These are phyloP conservation scores for Tinamus guttatus DNA, from an alignment of 2,113 vertebrate genomes.

Conservation along the genomic window DNA sequence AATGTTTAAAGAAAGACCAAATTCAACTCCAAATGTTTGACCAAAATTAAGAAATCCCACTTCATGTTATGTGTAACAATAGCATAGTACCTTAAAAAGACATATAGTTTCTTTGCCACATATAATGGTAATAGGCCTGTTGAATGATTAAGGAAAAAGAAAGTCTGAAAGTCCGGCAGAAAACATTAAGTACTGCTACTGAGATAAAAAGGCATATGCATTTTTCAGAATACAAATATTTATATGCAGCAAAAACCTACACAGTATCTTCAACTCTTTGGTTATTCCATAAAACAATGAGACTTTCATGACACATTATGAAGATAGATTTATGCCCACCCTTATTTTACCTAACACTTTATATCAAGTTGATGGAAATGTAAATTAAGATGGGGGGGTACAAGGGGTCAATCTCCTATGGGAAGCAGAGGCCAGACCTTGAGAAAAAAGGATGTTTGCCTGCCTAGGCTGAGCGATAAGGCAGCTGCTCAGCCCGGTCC, in stretches of 20 bases:
- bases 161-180: background rate
- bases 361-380: background rate
- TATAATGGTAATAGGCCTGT: background rate
- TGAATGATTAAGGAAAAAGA: background rate
- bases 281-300: background rate
- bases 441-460: no score
- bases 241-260: background rate
- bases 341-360: background rate
- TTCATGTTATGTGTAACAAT: background rate
- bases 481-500: no score
- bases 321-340: background rate
- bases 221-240: background rate
- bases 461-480: no score
- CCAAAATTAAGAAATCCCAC: background rate
- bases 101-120: background rate
- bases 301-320: background rate
- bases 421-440: no score
- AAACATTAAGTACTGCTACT: background rate
- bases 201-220: background rate
- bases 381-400: background rate
- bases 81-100: background rate
- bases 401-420: no score
- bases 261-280: background rate
- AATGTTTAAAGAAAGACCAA: background rate
- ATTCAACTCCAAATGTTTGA: background rate